Evolutionary conservation across 2,888 invertebrate species (phyloP), one percentile per base, ranked within the genome.

Genomic region (Odiellus spinosus): DNA sequence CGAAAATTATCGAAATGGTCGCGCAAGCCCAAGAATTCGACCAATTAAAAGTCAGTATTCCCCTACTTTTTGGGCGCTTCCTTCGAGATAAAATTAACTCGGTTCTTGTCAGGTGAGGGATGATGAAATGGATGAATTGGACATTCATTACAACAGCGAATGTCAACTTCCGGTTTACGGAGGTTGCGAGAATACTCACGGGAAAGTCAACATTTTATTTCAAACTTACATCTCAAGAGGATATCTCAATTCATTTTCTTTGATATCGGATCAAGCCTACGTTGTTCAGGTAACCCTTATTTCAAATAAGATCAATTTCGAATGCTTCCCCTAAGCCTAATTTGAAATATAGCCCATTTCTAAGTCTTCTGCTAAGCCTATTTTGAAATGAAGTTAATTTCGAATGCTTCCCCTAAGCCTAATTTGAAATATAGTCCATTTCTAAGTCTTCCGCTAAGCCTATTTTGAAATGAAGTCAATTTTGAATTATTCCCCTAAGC

Each of bases 191-290:
- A 87, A 88, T 63, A 75, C 86, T 14, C 78, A 87, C 58, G 93
- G 88, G 59, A 95, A 95, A 75, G 91, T 91, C 33, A 93, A 93
- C 66, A 87, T 93, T 55, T 70, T 98, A 12, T 74, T 98, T 59
- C 91, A 93, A 66, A 80, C 86, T 0, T 87, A 80, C 63, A 72
- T 99, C 42, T 86, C 87, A 0, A 73, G 84, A 46, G 82, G 81
- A 8, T 73, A 74, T 42, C 76, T 95, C 3, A 78, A 81, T 54
- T 77, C 79, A 1, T 85, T 88, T 55, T 90, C 91, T 0, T 68
- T 93, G 32, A 76, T 83, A 54, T 90, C 90, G 0, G 93, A 93
- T 68, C 76, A 80, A 60, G 77, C 82, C 45, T 93, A 88, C 64
- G 81, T 91, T 32, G 81, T 81, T 56, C 87, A 88, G 76, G 83